Base-by-base conservation (phyloP, 2,888 invertebrate genomes). In the Celastrina argiolus region DNA sequence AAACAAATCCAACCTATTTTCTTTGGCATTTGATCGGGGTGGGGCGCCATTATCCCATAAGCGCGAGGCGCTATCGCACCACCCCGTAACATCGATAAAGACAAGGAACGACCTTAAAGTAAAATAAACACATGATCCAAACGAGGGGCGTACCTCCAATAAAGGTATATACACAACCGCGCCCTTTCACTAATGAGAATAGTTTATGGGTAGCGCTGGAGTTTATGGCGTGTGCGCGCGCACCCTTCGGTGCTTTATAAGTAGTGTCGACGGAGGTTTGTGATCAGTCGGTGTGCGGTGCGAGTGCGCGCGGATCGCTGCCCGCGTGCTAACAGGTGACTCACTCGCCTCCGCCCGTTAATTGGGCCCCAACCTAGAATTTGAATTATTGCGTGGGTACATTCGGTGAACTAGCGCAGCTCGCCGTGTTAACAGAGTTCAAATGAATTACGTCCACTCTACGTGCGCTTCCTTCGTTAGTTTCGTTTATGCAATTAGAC, bases 131-230 rank as follows among this genome's bases (percentile, higher is more conserved):
- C 85, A 87, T 85, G 83, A 87, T 86, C 83, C 78, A 85, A 87
- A 83, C 81, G 83, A 84, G 84, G 81, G 76, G 76, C 77, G 73
- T 76, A 84, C 84, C 81, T 82, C 83, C 84, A 81, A 86, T 90
- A 90, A 87, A 87, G 81, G 79, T 74, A 79, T 86, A 83, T 84
- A 78, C 80, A 82, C 82, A 84, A 79, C 71, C 84, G 82, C 87
- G 85, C 87, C 89, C 88, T 87, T 85, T 85, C 81, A 76, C 85
- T 90, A 90, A 90, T 88, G 89, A 88, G 88, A 85, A 79, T 84
- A 81, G 80, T 88, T 88, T 87, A 88, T 87, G 83, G 85, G 84
- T 85, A 80, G 82, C 85, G 85, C 88, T 87, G 86, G 82, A 81
- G 76, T 84, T 85, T 87, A 88, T 86, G 84, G 81, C 82, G 75